Base-by-base conservation (phyloP, 2,113 vertebrate genomes). In the Pteruthius melanotis region DNA sequence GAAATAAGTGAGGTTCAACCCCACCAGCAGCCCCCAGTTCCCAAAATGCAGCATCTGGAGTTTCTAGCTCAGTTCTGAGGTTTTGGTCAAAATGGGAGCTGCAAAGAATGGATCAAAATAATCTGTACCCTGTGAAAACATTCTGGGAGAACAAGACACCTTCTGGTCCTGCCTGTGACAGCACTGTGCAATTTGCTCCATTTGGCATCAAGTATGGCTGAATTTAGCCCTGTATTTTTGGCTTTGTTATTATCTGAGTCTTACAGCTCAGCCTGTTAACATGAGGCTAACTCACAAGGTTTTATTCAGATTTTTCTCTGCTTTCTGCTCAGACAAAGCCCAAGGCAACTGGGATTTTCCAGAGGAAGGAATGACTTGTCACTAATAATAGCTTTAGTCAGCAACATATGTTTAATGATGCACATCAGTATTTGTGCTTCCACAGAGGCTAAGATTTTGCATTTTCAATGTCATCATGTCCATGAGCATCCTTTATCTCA, bases 331-430 rank as follows among this genome's bases (percentile, higher is more conserved):
- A 92, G 76, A 93, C 82, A 95, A 95, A 94, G 76, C 93, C 76
- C 79, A 92, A 87, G 76, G 79, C 94, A 94, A 90, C 69, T 71
- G 94, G 93, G 90, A 90, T 93, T 95, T 95, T 95, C 87, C 81
- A n/a, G 82, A 81, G 56, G 12, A 71, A 91, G 75, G 84, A 64
- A 47, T 64, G 76, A 66, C 64, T 89, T 94, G 95, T 84, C 6
- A 0, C 69, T 95, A 92, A 93, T 93, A 92, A 88, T 63, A 90
- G 75, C 71, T 93, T 85, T 70, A 95, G 85, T 93, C 92, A 96
- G 90, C 90, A 96, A 63, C 87, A 77, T 92, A 47, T 89, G 85
- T 78, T 92, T 94, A 68, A 72, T 90, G 92, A 94, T 77, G 71
- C 72, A 75, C 93, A 92, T 94, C 95, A 92, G 74, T 94, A 92